phyloP scores from a whole-genome alignment of 2,113 vertebrate species.

The Talpa occidentalis region DNA sequence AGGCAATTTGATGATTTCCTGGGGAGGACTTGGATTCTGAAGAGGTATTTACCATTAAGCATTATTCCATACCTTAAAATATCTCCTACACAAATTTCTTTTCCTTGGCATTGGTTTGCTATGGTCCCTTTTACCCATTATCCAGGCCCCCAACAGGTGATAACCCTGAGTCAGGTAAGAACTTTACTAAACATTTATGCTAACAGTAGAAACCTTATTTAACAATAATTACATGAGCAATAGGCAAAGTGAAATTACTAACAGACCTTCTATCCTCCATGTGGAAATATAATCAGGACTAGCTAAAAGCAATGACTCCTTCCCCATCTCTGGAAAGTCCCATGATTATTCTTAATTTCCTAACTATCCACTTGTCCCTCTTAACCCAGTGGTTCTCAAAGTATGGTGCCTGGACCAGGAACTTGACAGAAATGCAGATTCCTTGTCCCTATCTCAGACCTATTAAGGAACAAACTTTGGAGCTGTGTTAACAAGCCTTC shows the following conservation, averaged over 20 bases:
- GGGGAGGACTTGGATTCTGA: not conserved
- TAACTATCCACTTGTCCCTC: not conserved
- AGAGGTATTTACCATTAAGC: not conserved
- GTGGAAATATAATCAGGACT: not conserved
- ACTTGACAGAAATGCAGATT: slow-evolving; percentile 41
- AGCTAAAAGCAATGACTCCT: not conserved
- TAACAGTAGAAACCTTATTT: not conserved
- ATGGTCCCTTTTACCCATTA: not conserved
- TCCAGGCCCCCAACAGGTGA: not conserved
- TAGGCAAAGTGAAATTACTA: slow-evolving; percentile 35
- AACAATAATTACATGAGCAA: slow-evolving; percentile 12
- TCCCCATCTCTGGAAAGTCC: not conserved
- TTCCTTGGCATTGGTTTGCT: not conserved
- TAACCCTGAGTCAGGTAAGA: slow-evolving; percentile 31
- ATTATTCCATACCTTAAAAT: slow-evolving; percentile 3
- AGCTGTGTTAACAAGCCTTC: not conserved
- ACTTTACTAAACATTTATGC: not conserved
- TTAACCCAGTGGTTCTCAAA: not conserved
- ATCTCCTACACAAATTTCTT: not conserved
- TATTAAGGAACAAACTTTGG: not conserved
- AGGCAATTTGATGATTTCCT: slow-evolving; percentile 33
- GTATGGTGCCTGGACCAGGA: not conserved
- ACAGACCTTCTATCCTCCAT: slow-evolving; percentile 4
- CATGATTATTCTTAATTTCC: slow-evolving; percentile 32
- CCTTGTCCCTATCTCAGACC: not conserved